Evolutionary conservation across 2,888 invertebrate species (phyloP), one percentile per base, ranked within the genome.

Genomic region (Cataglyphis livida): DNA sequence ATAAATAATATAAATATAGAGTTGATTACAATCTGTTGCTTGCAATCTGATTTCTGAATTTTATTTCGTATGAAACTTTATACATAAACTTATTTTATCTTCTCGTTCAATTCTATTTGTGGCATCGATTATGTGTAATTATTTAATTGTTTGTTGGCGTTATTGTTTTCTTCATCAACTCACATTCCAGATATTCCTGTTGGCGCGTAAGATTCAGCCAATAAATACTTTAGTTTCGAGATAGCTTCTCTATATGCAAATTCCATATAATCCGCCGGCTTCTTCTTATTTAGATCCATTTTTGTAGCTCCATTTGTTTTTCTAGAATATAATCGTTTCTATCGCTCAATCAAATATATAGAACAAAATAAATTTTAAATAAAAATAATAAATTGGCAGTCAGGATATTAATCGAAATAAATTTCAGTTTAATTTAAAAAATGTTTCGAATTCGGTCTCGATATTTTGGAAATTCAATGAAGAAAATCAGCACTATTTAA

Each of bases 161-260:
- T 51, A 51, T n/a, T 21, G 18, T 25, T 65, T 25, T 62, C n/a
- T 51, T 25, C 25, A n/a, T n/a, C 4, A 71, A 61, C 70, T 79
- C 9, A 79, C 78, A 18, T 61, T 61, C 91, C 88, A 12, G 88
- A 73, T 6, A 87, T 87, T 28, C 93, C 90, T 83, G 95, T 95
- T 84, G 97, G 96, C 41, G 96, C 95, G 92, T 97, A 97, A 86
- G 97, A 97, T 88, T 98, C 98, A 0, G 97, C 97, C 84, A 98
- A 94, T 87, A 98, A 96, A 91, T 97, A 96, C 93, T 97, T 96
- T 71, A 98, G 95, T 85, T 98, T 96, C 0, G 97, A 96, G 5
- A 98, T 98, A 18, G 98, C 98, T 94, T 98, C 98, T 89, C 97
- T 96, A 92, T 98, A 98, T 7, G 98, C 98, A 90, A 97, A 95